Conservation (phyloP, 2,113 vertebrate species). For the Cyanoderma ruficeps region DNA sequence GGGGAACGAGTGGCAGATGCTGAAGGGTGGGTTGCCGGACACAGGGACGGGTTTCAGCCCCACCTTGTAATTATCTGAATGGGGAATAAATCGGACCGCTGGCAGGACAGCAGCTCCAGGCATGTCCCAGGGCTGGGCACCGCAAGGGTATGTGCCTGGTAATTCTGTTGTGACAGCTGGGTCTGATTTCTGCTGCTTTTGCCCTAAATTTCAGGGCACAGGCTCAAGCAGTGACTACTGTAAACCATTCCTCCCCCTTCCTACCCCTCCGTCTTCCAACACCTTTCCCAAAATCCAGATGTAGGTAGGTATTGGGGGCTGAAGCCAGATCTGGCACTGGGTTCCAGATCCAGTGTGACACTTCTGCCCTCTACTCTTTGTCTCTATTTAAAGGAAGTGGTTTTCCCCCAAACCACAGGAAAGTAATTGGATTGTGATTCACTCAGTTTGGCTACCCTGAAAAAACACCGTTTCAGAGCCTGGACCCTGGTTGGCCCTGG, state of each 20-base stretch:
- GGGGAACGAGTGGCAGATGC: background rate
- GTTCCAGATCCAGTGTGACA: background rate
- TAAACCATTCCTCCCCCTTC: accelerated
- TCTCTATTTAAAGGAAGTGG: background rate
- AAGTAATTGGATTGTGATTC: background rate
- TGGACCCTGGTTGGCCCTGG: too few relatives aligned
- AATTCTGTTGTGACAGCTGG: background rate
- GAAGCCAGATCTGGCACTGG: background rate
- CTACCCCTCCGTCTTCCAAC: background rate
- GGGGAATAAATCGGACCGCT: background rate
- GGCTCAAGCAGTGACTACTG: background rate
- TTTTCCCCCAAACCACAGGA: background rate
- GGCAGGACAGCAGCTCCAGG: background rate
- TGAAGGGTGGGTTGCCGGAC: background rate
- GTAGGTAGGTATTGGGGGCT: background rate
- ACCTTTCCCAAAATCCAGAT: background rate
- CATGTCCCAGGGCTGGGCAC: background rate
- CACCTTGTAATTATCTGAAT: background rate
- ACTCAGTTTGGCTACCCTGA: background rate
- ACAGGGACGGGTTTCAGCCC: background rate
- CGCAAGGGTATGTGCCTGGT: accelerated
- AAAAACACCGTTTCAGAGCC: background rate
- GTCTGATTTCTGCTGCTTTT: background rate
- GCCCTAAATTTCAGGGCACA: background rate
- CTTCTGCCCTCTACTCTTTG: background rate